Evolutionary conservation across 2,797 vertebrate genomes (phyloP).

Genomic region (Gymnocypris eckloni): DNA sequence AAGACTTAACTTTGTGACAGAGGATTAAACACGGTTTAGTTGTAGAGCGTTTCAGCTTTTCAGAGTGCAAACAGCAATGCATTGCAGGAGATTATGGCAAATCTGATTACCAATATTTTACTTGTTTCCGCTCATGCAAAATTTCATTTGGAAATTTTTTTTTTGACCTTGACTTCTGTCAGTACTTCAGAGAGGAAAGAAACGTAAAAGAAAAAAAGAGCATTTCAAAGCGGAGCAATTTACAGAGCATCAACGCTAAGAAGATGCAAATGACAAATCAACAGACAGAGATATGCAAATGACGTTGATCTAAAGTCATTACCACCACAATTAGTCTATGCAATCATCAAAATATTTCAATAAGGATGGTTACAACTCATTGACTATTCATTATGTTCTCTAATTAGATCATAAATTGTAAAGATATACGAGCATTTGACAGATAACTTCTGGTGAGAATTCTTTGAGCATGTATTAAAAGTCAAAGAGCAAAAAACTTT

Average conservation of each 20-base stretch:
- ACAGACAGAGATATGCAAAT: constrained; percentile 75
- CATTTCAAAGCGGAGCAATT: constrained; percentile 35
- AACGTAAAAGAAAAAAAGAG: not conserved
- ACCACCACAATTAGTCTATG: constrained; percentile 74
- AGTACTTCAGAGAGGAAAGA: constrained; percentile 19
- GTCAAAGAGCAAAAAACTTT: constrained; percentile 6
- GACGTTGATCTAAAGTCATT: constrained; percentile 66
- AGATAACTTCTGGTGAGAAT: constrained; percentile 64
- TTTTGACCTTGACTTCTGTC: constrained; percentile 22
- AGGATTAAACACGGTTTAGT: constrained; percentile 18
- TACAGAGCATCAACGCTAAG: constrained; percentile 50
- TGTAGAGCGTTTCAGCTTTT: not conserved
- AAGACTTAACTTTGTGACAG: constrained; percentile 18
- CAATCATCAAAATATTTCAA: constrained; percentile 77
- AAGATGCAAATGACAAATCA: constrained; percentile 65
- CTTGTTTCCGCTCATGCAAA: constrained; percentile 29
- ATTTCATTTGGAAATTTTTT: not conserved
- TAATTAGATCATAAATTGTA: constrained; percentile 78
- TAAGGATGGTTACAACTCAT: constrained; percentile 75
- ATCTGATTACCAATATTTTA: constrained; percentile 32
- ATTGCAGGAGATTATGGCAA: constrained; percentile 31
- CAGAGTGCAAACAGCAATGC: constrained; percentile 20
- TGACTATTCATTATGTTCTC: constrained; percentile 75
- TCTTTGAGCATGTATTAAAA: constrained; percentile 12
- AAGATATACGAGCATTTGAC: constrained; percentile 70